Evolutionary conservation across 2,888 invertebrate genomes (phyloP).

Genomic region (Cryptus viduatorius): DNA sequence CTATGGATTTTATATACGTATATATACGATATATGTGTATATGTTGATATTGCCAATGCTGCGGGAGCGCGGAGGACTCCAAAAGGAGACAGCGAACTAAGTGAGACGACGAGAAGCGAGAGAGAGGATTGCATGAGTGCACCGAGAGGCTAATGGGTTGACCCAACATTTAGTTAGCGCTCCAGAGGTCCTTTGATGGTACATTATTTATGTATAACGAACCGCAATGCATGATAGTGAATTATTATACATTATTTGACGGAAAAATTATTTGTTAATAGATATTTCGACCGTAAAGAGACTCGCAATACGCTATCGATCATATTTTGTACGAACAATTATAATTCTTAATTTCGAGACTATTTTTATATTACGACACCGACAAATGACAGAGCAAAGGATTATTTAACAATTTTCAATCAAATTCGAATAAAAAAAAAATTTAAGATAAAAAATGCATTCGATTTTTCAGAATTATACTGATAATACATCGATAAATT

Average conservation of each 20-base stretch:
- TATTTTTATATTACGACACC: no score
- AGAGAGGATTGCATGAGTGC: slow-evolving; percentile 11
- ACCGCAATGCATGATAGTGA: not conserved
- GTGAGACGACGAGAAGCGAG: slow-evolving; percentile 9
- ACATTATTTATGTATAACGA: slow-evolving; percentile 10
- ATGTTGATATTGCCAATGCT: slow-evolving; percentile 15
- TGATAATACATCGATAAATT: no score
- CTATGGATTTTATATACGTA: slow-evolving; percentile 19
- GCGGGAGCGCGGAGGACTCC: slow-evolving; percentile 14
- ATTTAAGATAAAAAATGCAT: no score
- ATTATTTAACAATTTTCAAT: no score
- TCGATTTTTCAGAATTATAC: no score
- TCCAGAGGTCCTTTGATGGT: not conserved
- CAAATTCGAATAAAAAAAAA: no score
- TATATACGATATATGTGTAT: not conserved
- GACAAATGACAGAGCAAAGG: no score
- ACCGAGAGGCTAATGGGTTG: slow-evolving; percentile 28
- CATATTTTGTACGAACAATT: not conserved
- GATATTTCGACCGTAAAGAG: not conserved
- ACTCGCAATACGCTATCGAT: not conserved
- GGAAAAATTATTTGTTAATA: not conserved
- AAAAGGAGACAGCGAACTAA: slow-evolving; percentile 29
- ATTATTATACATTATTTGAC: slow-evolving; percentile 5
- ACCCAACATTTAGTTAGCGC: slow-evolving; percentile 15
- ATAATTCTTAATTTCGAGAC: not conserved